These are phyloP conservation scores for Tyto alba DNA, from an alignment of 2,113 vertebrate species.

Conservation along the genomic window DNA sequence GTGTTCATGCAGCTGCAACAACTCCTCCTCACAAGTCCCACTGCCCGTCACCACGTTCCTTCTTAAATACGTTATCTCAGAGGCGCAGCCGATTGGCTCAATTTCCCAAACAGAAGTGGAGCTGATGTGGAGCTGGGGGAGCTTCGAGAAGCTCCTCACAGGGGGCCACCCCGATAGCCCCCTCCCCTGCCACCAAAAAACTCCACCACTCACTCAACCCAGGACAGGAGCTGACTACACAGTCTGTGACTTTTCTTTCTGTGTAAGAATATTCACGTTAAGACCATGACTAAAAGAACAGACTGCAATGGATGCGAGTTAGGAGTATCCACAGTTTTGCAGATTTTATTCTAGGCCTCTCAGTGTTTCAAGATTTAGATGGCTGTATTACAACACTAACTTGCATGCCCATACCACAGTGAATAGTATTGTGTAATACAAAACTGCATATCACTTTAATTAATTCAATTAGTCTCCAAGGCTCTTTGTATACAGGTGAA, in stretches of 20 bases:
- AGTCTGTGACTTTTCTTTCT: not conserved
- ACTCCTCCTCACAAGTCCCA: too few species aligned
- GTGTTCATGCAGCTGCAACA: too few species aligned
- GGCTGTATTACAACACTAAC: not conserved
- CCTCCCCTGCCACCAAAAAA: too few species aligned
- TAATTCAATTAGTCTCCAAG: not conserved
- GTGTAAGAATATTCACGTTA: not conserved
- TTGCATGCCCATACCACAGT: not conserved
- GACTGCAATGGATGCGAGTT: not conserved
- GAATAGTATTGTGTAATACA: not conserved
- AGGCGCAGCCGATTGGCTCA: too few species aligned
- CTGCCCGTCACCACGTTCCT: too few species aligned
- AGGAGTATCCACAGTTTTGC: not conserved
- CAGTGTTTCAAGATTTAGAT: not conserved
- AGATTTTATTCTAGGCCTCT: not conserved
- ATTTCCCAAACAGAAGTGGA: too few species aligned
- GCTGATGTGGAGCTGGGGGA: too few species aligned
- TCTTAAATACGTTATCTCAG: too few species aligned
- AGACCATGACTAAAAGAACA: not conserved
- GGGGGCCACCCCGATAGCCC: too few species aligned
- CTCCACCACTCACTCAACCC: too few species aligned
- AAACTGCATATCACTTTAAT: not conserved
- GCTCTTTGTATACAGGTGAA: not conserved
- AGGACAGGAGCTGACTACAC: fast-evolving
- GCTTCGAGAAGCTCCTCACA: too few species aligned